Evolutionary conservation across 1,140 invertebrate genomes (phyloP).

Genomic region (Zeugodacus cucurbitae): DNA sequence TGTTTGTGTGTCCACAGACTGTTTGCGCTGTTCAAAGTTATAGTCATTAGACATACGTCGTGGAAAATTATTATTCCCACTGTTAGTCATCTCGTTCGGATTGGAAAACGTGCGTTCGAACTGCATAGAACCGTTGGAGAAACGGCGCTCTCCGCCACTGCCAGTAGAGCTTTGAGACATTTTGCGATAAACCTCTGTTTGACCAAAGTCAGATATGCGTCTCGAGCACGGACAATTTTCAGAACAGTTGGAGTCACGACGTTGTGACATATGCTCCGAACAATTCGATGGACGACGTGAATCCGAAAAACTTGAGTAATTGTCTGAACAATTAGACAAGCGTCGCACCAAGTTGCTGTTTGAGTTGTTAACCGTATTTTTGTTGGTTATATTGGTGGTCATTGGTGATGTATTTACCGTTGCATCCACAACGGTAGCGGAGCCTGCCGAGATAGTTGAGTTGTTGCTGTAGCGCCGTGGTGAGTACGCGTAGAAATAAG

Average conservation of each 20-base stretch:
- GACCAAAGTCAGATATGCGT: conserved; percentile 58
- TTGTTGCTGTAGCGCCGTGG: conserved; percentile 62
- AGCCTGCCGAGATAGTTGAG: conserved; percentile 58
- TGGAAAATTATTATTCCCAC: conserved; percentile 40
- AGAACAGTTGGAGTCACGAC: conserved; percentile 63
- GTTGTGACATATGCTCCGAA: conserved; percentile 56
- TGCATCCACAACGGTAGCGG: conserved; percentile 49
- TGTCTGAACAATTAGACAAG: conserved; percentile 60
- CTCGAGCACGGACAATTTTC: conserved; percentile 61
- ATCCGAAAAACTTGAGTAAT: conserved; percentile 47
- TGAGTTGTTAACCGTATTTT: conserved; percentile 33
- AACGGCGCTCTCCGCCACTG: conserved; percentile 56
- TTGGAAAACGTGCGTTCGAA: conserved; percentile 62
- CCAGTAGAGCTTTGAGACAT: conserved; percentile 61
- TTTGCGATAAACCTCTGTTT: conserved; percentile 53
- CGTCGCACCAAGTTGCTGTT: conserved; percentile 54
- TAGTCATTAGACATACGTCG: conserved; percentile 63
- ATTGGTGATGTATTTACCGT: conserved; percentile 48
- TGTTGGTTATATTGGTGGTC: conserved; percentile 40
- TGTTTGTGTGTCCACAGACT: conserved; percentile 49
- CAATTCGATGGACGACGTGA: conserved; percentile 61
- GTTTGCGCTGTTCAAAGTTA: conserved; percentile 55
- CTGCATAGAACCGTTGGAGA: conserved; percentile 63
- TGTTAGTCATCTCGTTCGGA: conserved; percentile 51
- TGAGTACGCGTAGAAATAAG: conserved; percentile 53